Evolutionary conservation across 1,140 invertebrate species (phyloP).

Genomic region (Paramacrobiotus metropolitanus): DNA sequence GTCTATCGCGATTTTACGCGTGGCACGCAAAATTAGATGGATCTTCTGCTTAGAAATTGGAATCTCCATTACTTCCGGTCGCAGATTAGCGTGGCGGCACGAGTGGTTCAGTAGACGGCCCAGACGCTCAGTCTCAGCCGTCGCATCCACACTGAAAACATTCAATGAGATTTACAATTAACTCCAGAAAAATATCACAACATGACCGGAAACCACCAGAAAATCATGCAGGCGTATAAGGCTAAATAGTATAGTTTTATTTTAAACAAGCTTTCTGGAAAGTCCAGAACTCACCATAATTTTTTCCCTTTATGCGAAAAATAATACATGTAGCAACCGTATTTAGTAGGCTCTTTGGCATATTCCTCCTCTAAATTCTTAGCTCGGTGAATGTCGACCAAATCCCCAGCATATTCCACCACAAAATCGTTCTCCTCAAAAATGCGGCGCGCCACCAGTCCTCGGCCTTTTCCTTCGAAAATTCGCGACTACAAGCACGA

Average conservation of each 20-base stretch:
- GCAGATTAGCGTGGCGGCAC: conserved; percentile 55
- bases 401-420: conserved; percentile 83
- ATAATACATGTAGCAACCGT: conserved; percentile 99
- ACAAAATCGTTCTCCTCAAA: conserved; percentile 77
- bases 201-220: too few species aligned
- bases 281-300: too few species aligned
- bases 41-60: conserved; percentile 36
- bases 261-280: background rate
- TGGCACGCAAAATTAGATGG: conserved; percentile 66
- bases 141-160: conserved; percentile 79
- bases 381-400: conserved; percentile 59
- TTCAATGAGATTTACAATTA: too few species aligned
- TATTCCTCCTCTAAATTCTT: conserved; percentile 57
- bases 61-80: conserved; percentile 57
- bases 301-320: conserved; percentile 46
- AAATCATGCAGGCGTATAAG: too few species aligned
- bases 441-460: conserved; percentile 40
- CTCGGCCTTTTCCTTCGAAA: conserved; percentile 31
- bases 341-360: conserved; percentile 45
- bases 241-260: background rate
- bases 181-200: conserved; percentile 12
- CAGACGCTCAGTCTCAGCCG: conserved; percentile 60
- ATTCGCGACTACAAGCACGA: background rate
- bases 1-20: conserved; percentile 54
- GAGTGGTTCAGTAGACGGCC: conserved; percentile 91